These are phyloP conservation scores for Eupithecia tripunctaria DNA, from an alignment of 2,888 invertebrate genomes.

Conservation along the genomic window DNA sequence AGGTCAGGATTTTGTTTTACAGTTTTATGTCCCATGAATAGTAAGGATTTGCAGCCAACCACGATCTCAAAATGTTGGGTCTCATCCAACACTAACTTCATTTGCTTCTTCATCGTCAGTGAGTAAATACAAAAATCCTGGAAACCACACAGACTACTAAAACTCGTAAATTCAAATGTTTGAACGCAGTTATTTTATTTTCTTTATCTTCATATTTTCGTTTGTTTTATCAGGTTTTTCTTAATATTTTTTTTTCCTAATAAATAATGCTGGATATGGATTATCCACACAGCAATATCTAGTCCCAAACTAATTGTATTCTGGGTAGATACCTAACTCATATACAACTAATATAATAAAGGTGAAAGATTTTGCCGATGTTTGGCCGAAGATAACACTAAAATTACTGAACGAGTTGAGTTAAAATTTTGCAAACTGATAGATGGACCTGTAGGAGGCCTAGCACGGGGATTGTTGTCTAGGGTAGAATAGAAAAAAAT, in stretches of 20 bases:
- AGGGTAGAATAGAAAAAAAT: too few relatives aligned
- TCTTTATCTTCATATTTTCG: not conserved
- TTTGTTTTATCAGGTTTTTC: not conserved
- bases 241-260: too few relatives aligned
- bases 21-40: not conserved
- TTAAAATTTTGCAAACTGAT: too few relatives aligned
- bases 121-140: conserved; percentile 18
- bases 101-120: conserved; percentile 9
- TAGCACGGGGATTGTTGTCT: too few relatives aligned
- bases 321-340: not conserved
- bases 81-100: conserved; percentile 31
- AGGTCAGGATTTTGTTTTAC: not conserved
- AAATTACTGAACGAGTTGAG: too few relatives aligned
- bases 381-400: too few relatives aligned
- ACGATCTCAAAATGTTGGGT: conserved; percentile 27
- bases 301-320: not conserved
- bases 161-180: not conserved
- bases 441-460: too few relatives aligned
- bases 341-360: too few relatives aligned
- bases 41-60: conserved; percentile 12
- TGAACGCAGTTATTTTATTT: not conserved
- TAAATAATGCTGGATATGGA: not conserved
- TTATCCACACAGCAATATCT: not conserved
- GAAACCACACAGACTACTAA: not conserved
- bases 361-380: too few relatives aligned